Percentiles rank a stretch among this genome's conserved stretches.
Evolutionary conservation across 2,888 invertebrate genomes (phyloP).

Genomic region (Perizoma flavofasciatum): DNA sequence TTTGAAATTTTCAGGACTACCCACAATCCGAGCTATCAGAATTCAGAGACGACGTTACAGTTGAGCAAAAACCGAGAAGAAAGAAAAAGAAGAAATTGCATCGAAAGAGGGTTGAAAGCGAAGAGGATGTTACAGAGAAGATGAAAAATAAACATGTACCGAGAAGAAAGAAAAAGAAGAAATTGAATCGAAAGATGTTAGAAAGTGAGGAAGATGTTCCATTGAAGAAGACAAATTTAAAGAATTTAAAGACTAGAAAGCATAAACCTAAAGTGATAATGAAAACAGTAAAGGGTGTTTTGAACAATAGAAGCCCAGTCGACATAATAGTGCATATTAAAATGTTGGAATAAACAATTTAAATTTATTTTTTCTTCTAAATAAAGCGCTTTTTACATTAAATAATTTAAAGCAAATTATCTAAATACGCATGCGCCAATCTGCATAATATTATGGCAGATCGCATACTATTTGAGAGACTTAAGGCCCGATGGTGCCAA

Average conservation of each 20-base stretch:
- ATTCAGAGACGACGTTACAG: neutral
- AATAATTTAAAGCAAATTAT: no score
- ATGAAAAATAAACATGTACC: neutral
- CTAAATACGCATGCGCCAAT: no score
- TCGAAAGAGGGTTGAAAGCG: no score
- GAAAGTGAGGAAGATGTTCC: neutral
- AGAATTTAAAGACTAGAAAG: constrained; percentile 8
- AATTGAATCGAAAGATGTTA: neutral
- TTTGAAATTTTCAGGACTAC: neutral
- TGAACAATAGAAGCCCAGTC: constrained; percentile 6
- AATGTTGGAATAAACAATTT: constrained; percentile 20
- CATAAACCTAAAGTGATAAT: neutral
- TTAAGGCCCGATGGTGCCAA: no score
- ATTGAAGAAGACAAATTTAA: neutral
- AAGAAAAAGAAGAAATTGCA: neutral
- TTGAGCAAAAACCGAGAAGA: neutral
- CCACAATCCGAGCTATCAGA: neutral
- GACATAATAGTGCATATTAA: constrained; percentile 29
- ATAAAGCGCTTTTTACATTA: neutral
- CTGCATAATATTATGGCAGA: no score
- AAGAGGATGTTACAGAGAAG: no score
- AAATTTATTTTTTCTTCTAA: neutral
- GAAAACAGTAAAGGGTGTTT: no score
- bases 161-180: neutral
- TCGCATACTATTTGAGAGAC: no score